Evolutionary conservation across 1,140 invertebrate genomes (phyloP), one percentile per base, ranked within the genome.

Genomic region (Drosophila suzukii): DNA sequence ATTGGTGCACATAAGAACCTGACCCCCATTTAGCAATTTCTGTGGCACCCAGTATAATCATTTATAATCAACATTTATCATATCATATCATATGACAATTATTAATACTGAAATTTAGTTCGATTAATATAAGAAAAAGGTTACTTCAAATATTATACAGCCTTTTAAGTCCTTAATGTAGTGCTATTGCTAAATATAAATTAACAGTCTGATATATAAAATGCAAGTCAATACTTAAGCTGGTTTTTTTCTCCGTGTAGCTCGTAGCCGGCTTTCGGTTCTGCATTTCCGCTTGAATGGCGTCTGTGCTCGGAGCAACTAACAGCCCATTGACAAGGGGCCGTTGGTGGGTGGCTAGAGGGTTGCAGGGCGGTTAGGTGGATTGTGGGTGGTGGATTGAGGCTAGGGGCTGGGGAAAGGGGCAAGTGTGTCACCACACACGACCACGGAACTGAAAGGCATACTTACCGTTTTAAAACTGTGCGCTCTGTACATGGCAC

Each of bases 201-300:
- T 20, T 20, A 3, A 32, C 3, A 32, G 0, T 34, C 32, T 34
- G 1, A 34, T 8, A 8, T 8, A 34, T 8, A 10, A 10, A 34
- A 10, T 34, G 32, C 10, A 34, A 0, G 0, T 27, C 5, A 3
- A 0, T 0, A 27, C 3, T 27, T 44, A 44, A 7, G 17, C 4
- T 17, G 3, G 3, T 0, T 6, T 63, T 65, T 67, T 5, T 4
- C 38, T 34, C 20, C 46, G 60, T 68, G 65, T 39, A 34, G 15
- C 43, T 56, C 27, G 17, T 30, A 60, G 54, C 75, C 49, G 50
- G 75, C 72, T 89, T 89, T 88, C 65, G 80, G 59, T 75, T 80
- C 76, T 88, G 84, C 84, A 84, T 88, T 88, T 88, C 84, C 84
- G 84, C 80, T 83, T 88, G 80, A 88, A 84, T 88, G 84, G 84